Evolutionary conservation across 2,113 vertebrate species (phyloP).

Genomic region (Himantopus leucocephalus): DNA sequence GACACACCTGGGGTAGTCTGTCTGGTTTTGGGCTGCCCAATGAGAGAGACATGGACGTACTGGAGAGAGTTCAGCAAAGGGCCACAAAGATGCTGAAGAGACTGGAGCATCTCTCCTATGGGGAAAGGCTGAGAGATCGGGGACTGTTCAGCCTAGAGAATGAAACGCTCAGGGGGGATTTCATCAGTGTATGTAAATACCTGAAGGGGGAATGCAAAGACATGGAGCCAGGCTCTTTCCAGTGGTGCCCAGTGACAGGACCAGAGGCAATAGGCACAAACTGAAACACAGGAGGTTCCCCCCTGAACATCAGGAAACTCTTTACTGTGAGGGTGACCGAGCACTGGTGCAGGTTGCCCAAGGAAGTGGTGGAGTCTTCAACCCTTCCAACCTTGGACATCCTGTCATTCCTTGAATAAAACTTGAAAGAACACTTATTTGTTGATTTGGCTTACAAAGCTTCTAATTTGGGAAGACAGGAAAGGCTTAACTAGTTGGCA

Average conservation of each 20-base stretch:
- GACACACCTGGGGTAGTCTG: background rate
- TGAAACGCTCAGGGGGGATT: too few species aligned
- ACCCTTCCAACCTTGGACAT: background rate
- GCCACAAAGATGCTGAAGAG: background rate
- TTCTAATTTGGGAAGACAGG: background rate
- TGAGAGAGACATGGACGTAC: background rate
- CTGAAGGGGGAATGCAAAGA: background rate
- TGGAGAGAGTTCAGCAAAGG: background rate
- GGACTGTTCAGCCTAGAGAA: background rate
- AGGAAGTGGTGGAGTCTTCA: background rate
- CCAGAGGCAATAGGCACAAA: background rate
- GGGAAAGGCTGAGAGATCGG: background rate
- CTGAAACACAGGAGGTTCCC: background rate
- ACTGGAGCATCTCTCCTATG: background rate
- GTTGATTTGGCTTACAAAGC: background rate
- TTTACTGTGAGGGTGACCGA: accelerated
- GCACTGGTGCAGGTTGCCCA: background rate
- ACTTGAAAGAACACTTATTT: background rate
- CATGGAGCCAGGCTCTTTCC: background rate
- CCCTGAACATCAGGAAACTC: background rate
- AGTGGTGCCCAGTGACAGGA: background rate
- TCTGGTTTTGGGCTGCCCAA: background rate
- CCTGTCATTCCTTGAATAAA: background rate
- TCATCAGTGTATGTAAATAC: background rate
- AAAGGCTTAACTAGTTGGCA: background rate